Base-by-base conservation (phyloP, 2,888 invertebrate genomes). In the Cheilosia pagana region DNA sequence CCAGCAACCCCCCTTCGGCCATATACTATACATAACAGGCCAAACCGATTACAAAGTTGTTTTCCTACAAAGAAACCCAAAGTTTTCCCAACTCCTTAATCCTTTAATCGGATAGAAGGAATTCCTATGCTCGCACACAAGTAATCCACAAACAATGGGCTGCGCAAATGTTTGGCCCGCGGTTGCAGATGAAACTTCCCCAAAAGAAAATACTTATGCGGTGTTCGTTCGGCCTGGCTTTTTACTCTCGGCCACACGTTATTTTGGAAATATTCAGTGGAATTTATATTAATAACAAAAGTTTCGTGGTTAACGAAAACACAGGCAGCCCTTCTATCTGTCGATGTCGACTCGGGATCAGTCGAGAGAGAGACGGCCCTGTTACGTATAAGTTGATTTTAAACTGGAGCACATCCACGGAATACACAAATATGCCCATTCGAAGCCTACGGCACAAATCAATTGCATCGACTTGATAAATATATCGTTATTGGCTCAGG, bases 251-350 rank as follows among this genome's bases (percentile, higher is more conserved):
- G 2, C 16, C 2, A 19, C 35, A 21, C 16, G 19, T 25, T 55
- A 28, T 53, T 55, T 31, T 23, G 12, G 10, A 25, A 16, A 41
- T 39, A 41, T 48, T 48, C 53, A 53, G 28, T 45, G 45, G 77
- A 62, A 77, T 77, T 77, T 62, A 77, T 77, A 77, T 77, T 68
- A 70, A 55, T 55, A 77, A 70, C 23, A 39, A 62, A 77, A 77
- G 60, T 70, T 77, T 62, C 50, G 41, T 68, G 76, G 43, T 43
- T 43, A 43, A 8, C 28, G 8, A 28, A 28, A 8, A 8, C 1
- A 28, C 28, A 28, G 28, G 8, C 28, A 28, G 28, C 8, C 28
- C 28, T 2, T 0, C 28, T 8, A 8, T 28, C 28, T 28, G 28
- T 28, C 28, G 41, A 12, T 4, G 2, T 5, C n/a, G n/a, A n/a